Conservation (phyloP, 2,113 vertebrate genomes). For the Plecturocebus donacophilus region DNA sequence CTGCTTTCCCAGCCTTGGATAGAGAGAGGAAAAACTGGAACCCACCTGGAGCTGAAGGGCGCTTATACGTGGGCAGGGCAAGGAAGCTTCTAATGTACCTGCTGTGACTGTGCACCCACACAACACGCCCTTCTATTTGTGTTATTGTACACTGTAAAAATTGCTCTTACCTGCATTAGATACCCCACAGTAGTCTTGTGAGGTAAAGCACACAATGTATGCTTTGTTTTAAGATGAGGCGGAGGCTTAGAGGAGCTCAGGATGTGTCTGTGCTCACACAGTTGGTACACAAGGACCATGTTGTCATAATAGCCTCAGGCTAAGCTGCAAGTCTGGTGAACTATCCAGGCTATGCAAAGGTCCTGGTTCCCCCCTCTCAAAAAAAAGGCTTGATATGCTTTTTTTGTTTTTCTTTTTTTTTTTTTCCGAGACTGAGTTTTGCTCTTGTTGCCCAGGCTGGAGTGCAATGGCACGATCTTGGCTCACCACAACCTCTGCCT, state of each 20-base stretch:
- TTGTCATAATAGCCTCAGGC: background rate
- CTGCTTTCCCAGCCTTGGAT: background rate
- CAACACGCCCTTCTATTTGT: background rate
- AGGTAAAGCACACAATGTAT: background rate
- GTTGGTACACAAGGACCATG: accelerated
- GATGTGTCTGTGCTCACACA: background rate
- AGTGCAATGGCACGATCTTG: no score
- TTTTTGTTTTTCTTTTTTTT: background rate
- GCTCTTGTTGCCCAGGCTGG: no score
- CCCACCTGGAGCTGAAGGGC: no score
- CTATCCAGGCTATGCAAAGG: background rate
- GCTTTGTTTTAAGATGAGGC: background rate
- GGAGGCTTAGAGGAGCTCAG: background rate
- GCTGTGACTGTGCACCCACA: accelerated
- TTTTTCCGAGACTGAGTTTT: no score
- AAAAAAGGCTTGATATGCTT: no score
- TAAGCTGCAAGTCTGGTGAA: background rate
- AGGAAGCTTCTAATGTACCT: background rate
- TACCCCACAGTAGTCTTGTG: background rate
- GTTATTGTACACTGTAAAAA: background rate
- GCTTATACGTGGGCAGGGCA: no score
- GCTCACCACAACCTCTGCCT: no score
- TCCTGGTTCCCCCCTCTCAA: background rate
- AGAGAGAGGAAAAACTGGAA: background rate
- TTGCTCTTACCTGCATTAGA: background rate